Evolutionary conservation across 2,113 vertebrate genomes (phyloP), one percentile per base, ranked within the genome.

Genomic region (Electrona antarctica): DNA sequence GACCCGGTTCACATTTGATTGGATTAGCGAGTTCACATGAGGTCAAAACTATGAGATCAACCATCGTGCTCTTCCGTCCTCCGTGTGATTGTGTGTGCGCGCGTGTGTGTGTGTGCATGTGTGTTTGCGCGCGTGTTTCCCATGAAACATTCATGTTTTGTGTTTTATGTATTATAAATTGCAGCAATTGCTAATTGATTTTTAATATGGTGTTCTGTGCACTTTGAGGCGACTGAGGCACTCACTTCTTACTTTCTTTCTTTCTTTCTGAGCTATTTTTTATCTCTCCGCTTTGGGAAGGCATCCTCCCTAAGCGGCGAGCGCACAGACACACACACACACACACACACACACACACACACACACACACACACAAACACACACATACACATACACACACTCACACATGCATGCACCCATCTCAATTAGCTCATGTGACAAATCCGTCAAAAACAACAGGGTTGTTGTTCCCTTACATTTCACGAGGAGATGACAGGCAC

Each of bases 381-480:
- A 41, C 29, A 60, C 59, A 60, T 21, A 33, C 59, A 41, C 59
- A 41, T 29, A 2, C 50, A 52, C 7, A 2, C 50, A 52, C 7
- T 1, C 50, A 52, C 4, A 8, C 50, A 52, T 3, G 13, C 50
- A 8, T 3, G 4, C 50, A 8, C 50, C 41, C 70, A 8, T 66
- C 82, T 81, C 70, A 71, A 86, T 86, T 82, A 82, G 75, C 69
- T 66, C 52, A n/a, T 58, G 67, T 62, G 79, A 86, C 45, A 21
- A 68, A 58, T 69, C 60, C 46, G 74, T 81, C 71, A 60, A 51
- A 15, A 65, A 75, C 79, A 75, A 78, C 65, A 12, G 64, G 61
- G 65, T 69, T 14, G n/a, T 71, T 49, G 74, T 74, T 82, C 65
- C 80, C 73, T 66, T 14, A 0, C 67, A 84, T 84, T 78, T 82